phyloP scores from a whole-genome alignment of 2,888 invertebrate species.

The Dicyrtoma fusca region DNA sequence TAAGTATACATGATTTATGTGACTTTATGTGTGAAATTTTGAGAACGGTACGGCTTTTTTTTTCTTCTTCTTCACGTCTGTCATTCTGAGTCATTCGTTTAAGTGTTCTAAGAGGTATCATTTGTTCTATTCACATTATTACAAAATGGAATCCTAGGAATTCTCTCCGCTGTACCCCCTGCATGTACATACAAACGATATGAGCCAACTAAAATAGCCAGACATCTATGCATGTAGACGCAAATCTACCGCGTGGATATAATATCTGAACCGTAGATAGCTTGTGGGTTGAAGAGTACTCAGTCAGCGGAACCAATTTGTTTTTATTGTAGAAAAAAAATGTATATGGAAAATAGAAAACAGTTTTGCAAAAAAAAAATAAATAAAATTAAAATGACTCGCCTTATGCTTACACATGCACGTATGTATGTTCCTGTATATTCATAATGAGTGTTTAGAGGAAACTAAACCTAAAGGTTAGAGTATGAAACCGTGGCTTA shows the following conservation, averaged over 20 bases:
- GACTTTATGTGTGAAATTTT: conserved; percentile 24
- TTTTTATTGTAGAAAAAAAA: not conserved
- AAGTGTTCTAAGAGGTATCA: not conserved
- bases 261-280: not conserved
- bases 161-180: not conserved
- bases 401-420: too few species aligned
- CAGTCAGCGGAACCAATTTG: conserved; percentile 23
- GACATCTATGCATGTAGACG: not conserved
- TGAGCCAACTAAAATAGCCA: too few species aligned
- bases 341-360: conserved; percentile 23
- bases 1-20: conserved; percentile 25
- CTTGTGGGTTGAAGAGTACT: not conserved
- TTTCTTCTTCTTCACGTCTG: not conserved
- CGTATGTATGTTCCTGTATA: not conserved
- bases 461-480: not conserved
- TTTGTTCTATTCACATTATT: too few species aligned
- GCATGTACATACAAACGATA: not conserved
- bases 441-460: conserved; percentile 37
- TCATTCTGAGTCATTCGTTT: not conserved
- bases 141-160: too few species aligned
- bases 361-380: conserved; percentile 33
- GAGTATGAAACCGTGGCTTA: too few species aligned
- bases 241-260: not conserved
- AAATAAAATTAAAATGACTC: conserved; percentile 35
- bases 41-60: conserved; percentile 14